These are phyloP conservation scores for Tiphia femorata DNA, from an alignment of 2,888 invertebrate species.

Conservation along the genomic window DNA sequence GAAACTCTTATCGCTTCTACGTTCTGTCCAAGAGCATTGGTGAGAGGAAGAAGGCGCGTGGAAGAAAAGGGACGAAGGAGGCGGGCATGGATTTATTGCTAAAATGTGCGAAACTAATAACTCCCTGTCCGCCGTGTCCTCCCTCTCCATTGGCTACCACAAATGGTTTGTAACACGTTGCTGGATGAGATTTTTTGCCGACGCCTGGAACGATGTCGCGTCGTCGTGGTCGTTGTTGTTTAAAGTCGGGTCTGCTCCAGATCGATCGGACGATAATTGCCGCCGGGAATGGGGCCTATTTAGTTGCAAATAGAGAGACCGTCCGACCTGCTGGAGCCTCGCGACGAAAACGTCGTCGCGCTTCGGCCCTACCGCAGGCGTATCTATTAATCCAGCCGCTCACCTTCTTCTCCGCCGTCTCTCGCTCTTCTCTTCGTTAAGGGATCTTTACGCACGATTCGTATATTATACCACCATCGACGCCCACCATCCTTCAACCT, in stretches of 20 bases:
- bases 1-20: too few relatives aligned
- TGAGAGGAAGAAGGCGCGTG: background rate
- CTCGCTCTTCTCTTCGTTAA: too few relatives aligned
- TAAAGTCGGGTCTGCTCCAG: slow-evolving; percentile 24
- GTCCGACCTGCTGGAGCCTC: too few relatives aligned
- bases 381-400: background rate
- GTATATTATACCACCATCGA: too few relatives aligned
- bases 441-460: too few relatives aligned
- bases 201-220: slow-evolving; percentile 3
- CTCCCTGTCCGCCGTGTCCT: slow-evolving; percentile 17
- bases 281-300: slow-evolving; percentile 33
- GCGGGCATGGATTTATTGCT: slow-evolving; percentile 37
- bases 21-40: background rate
- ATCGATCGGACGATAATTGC: slow-evolving; percentile 52
- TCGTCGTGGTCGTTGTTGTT: slow-evolving; percentile 31
- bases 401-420: too few relatives aligned
- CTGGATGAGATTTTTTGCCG: slow-evolving; percentile 8
- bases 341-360: slow-evolving; percentile 19
- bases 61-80: slow-evolving; percentile 11
- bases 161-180: slow-evolving; percentile 33
- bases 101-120: slow-evolving; percentile 43
- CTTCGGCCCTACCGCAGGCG: slow-evolving; percentile 6
- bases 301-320: slow-evolving; percentile 31
- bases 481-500: too few relatives aligned
- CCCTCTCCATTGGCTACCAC: slow-evolving; percentile 25